Evolutionary conservation across 2,113 vertebrate species (phyloP).

Genomic region (Piaya cayana): DNA sequence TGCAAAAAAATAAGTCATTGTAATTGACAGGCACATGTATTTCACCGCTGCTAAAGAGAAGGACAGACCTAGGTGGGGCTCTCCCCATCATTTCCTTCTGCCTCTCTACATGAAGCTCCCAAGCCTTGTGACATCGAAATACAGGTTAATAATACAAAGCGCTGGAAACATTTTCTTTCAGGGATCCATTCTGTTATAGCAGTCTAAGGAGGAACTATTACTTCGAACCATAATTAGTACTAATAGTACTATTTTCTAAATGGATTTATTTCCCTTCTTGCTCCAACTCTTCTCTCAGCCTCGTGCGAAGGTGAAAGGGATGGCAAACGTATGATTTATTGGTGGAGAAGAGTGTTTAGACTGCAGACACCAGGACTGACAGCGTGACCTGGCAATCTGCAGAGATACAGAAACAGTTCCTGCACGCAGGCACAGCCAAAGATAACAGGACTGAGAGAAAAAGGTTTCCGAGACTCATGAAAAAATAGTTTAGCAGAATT

Average conservation of each 20-base stretch:
- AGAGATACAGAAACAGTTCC: neutral
- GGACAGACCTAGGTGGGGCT: neutral
- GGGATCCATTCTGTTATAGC: neutral
- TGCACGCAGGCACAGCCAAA: neutral
- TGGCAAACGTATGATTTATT: neutral
- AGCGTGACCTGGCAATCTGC: neutral
- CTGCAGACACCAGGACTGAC: neutral
- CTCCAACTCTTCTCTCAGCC: neutral
- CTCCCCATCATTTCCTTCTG: neutral
- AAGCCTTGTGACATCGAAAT: neutral
- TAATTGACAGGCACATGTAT: accelerated
- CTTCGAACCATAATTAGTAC: neutral
- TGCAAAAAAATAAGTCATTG: neutral
- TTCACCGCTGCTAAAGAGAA: neutral
- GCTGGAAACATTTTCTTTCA: neutral
- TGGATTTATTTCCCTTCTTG: neutral
- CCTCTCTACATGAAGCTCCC: neutral
- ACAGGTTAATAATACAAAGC: neutral
- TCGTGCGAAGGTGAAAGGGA: neutral
- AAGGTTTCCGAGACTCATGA: neutral
- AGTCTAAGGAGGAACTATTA: neutral
- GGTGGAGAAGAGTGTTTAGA: neutral
- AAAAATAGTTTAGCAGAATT: neutral
- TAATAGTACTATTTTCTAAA: neutral
- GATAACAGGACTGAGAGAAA: neutral